Evolutionary conservation across 2,113 vertebrate genomes (phyloP), one percentile per base, ranked within the genome.

Genomic region (Pao palembangensis): DNA sequence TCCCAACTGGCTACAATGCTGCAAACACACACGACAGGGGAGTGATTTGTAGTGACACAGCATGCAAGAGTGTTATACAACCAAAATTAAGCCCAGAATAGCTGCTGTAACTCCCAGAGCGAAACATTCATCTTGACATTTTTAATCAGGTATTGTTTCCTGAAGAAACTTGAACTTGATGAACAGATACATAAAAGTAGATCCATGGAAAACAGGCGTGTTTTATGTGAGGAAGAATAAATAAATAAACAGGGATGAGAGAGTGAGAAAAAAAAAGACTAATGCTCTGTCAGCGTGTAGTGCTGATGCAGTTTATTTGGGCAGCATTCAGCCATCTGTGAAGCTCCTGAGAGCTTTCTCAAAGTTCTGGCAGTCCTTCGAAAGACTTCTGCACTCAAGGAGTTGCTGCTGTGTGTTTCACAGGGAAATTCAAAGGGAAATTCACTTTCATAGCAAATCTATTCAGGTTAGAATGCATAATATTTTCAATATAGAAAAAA

Each of bases 1-100:
- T 94, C 93, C 96, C 96, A 99, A 21, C 78, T 85, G 49, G 88
- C 80, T 65, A 88, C 76, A 54, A 94, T 79, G 6, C 96, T 97
- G 76, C 83, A 79, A 72, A 74, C 47, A 79, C 53, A 75, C 64
- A 64, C 43, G 50, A 15, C 61, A 51, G 0, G 47, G 51, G 42
- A 28, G 34, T 57, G 60, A 87, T 81, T 75, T 64, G 80, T 18
- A 55, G 50, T 28, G 67, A 73, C 55, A 58, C 17, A 2, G 42
- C 55, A 61, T 73, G 67, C 73, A 50, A 56, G 17, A 3, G 46
- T 53, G 58, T 75, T 64, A 64, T 12, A 70, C 51, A 68, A 61
- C 23, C 28, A 50, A 34, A n/a, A 57, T 19, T 42, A 72, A 6
- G 17, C 34, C 48, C 2, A 49, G 47, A 75, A 67, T 61, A 69